Conservation (phyloP, 2,113 vertebrate species). For the Pomatostomus ruficeps region DNA sequence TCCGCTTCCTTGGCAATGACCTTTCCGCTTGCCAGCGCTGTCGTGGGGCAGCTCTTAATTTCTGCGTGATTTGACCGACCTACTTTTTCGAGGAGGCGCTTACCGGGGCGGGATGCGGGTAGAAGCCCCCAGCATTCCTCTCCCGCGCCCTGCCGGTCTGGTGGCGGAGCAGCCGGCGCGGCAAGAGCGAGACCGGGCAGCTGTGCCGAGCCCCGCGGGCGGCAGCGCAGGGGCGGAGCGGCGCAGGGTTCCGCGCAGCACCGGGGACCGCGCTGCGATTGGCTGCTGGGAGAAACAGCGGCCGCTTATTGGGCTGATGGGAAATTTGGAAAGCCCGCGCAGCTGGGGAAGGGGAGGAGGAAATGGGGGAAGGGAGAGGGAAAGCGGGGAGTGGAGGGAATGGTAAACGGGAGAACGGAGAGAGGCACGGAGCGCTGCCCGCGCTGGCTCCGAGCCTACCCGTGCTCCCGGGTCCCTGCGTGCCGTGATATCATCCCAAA, state of each 20-base stretch:
- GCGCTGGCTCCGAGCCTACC: no score
- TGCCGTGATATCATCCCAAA: accelerated
- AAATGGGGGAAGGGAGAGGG: no score
- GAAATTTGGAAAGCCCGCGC: conserved; percentile 17
- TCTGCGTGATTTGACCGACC: neutral
- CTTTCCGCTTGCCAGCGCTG: neutral
- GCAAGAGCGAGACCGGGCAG: no score
- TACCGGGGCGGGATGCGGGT: neutral
- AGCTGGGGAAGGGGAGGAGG: no score
- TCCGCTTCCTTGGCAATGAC: neutral
- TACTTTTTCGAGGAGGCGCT: neutral
- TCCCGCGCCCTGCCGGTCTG: neutral
- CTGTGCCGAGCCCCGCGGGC: accelerated
- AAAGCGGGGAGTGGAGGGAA: no score
- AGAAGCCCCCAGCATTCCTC: accelerated
- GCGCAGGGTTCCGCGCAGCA: accelerated
- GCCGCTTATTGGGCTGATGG: neutral
- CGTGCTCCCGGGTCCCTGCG: accelerated
- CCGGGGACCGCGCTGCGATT: accelerated
- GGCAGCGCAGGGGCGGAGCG: neutral
- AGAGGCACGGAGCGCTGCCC: accelerated
- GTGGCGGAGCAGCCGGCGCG: neutral
- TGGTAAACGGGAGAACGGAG: accelerated
- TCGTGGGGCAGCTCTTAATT: neutral
- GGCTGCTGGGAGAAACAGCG: accelerated